These are phyloP conservation scores for Bubo blakistoni DNA, from an alignment of 2,113 vertebrate genomes.

Conservation along the genomic window DNA sequence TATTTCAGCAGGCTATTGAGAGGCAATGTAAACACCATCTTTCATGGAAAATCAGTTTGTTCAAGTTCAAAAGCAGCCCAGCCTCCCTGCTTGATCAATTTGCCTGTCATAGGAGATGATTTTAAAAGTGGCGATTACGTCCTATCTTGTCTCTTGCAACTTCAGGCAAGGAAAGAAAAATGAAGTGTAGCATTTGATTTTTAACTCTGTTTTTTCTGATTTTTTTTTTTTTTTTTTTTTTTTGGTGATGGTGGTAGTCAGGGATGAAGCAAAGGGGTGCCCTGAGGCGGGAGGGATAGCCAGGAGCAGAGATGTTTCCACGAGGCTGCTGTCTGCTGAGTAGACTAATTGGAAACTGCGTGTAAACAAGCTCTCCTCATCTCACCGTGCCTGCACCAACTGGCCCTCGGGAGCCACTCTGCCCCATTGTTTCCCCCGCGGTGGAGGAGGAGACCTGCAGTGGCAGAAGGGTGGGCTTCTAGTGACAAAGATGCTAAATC, in stretches of 20 bases:
- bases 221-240: neutral
- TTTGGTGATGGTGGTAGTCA: neutral
- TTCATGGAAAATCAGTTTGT: neutral
- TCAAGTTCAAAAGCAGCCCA: neutral
- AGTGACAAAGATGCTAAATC: neutral
- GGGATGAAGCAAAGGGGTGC: neutral
- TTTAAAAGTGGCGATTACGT: constrained; percentile 28
- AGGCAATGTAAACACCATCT: constrained; percentile 4
- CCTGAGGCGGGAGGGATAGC: neutral
- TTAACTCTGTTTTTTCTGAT: neutral
- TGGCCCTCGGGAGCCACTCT: neutral
- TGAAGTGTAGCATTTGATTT: neutral
- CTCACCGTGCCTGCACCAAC: neutral
- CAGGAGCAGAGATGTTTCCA: neutral
- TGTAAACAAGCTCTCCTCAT: neutral
- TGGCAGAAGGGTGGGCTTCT: neutral
- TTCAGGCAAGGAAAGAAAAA: neutral
- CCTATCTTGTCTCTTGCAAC: neutral
- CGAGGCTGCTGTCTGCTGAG: neutral
- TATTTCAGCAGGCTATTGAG: neutral
- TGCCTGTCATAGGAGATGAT: constrained; percentile 46
- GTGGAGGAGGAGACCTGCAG: neutral
- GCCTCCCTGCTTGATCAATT: constrained; percentile 26
- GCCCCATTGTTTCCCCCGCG: rapidly evolving
- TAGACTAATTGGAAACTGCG: neutral